phyloP scores from a whole-genome alignment of 2,888 invertebrate genomes.

The Scaptomyza caliginosa region DNA sequence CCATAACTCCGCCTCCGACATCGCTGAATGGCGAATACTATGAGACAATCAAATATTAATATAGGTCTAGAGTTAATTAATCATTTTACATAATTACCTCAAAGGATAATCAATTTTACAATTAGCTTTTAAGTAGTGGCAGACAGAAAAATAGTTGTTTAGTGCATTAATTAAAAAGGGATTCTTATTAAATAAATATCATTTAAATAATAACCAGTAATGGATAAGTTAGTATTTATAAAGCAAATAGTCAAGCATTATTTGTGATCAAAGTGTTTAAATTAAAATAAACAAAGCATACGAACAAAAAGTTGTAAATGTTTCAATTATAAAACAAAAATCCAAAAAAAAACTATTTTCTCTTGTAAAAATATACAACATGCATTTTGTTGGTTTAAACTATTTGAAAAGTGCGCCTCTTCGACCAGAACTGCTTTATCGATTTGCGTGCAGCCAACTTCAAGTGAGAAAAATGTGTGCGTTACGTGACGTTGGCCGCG shows the following conservation, averaged over 20 bases:
- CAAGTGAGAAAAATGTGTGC: conserved; percentile 1
- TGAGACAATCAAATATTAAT: conserved; percentile 80
- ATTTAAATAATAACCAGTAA: conserved; percentile 6
- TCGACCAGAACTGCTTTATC: neutral
- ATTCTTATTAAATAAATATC: conserved; percentile 37
- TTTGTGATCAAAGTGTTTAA: conserved; percentile 27
- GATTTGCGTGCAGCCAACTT: conserved; percentile 13
- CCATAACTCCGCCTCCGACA: conserved; percentile 79
- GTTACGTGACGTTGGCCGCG: conserved; percentile 32
- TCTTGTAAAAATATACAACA: too few relatives aligned
- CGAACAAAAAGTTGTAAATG: neutral
- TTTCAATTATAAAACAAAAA: too few relatives aligned
- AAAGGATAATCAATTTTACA: conserved; percentile 66
- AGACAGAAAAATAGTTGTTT: conserved; percentile 54
- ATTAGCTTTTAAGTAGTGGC: conserved; percentile 58
- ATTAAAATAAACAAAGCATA: conserved; percentile 5
- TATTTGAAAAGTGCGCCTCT: conserved; percentile 7
- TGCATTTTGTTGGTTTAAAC: neutral
- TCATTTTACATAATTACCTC: conserved; percentile 65
- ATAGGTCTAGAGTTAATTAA: conserved; percentile 49
- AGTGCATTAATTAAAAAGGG: conserved; percentile 33
- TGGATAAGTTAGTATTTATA: conserved; percentile 25
- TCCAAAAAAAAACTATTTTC: too few relatives aligned
- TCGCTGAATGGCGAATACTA: conserved; percentile 72
- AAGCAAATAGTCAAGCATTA: conserved; percentile 16